Conservation (phyloP, 2,797 vertebrate genomes). For the Babyrousa celebensis region DNA sequence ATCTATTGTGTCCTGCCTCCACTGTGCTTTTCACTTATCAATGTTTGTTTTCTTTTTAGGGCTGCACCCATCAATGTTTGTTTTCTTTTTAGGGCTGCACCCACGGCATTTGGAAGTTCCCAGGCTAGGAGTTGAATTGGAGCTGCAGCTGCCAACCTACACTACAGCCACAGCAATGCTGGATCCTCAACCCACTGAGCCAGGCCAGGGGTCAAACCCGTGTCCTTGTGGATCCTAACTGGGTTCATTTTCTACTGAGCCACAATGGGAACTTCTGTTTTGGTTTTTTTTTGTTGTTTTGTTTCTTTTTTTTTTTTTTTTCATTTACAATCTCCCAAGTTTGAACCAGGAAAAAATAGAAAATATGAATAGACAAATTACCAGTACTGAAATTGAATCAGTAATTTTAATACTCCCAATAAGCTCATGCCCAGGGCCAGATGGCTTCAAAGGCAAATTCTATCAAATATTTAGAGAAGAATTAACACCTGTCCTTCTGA, state of each 20-base stretch:
- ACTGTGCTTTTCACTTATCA: background rate
- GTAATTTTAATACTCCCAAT: background rate
- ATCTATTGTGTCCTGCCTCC: background rate
- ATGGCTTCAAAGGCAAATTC: background rate
- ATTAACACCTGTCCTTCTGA: background rate
- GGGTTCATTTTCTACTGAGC: too few relatives aligned
- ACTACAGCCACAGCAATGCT: too few relatives aligned
- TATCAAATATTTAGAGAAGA: background rate
- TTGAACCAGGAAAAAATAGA: background rate
- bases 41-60: background rate
- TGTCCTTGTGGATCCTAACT: too few relatives aligned
- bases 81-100: background rate
- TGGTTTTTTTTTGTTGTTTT: too few relatives aligned
- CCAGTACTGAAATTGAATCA: background rate
- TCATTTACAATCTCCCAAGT: background rate
- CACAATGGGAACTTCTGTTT: too few relatives aligned
- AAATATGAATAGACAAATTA: background rate
- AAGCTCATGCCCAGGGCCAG: background rate
- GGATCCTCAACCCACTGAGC: too few relatives aligned
- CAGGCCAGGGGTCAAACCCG: too few relatives aligned
- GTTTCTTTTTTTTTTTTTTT: background rate
- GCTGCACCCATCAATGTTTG: background rate
- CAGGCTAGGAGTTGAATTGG: too few relatives aligned
- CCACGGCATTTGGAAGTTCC: too few relatives aligned
- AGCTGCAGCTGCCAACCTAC: too few relatives aligned